Percentiles rank a stretch among this genome's conserved stretches.
Evolutionary conservation across 2,888 invertebrate species (phyloP).

Genomic region (Diarsia mendica): DNA sequence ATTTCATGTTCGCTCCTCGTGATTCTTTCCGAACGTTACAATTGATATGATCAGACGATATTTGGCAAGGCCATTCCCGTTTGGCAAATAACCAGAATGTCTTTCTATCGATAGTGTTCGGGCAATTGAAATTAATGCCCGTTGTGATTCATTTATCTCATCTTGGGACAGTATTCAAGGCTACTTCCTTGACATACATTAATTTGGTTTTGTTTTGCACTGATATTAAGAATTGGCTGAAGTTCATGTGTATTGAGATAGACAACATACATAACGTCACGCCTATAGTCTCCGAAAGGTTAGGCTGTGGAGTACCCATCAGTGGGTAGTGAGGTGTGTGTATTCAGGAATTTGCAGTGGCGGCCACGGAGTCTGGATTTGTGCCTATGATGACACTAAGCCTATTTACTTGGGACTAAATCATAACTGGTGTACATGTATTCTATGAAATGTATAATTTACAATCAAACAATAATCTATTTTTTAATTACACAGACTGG

Average conservation of each 20-base stretch:
- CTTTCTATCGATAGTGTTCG: slow-evolving; percentile 54
- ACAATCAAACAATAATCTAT: background rate
- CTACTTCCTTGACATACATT: slow-evolving; percentile 18
- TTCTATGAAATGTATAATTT: background rate
- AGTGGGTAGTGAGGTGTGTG: too few species aligned
- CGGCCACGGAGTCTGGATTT: too few species aligned
- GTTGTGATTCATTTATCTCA: slow-evolving; percentile 45
- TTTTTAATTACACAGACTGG: background rate
- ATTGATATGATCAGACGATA: slow-evolving; percentile 49
- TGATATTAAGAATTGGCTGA: background rate
- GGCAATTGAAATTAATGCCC: slow-evolving; percentile 55
- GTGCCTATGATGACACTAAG: too few species aligned
- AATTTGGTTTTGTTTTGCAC: slow-evolving; percentile 19
- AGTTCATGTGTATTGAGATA: too few species aligned
- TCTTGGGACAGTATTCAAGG: slow-evolving; percentile 19
- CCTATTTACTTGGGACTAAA: too few species aligned
- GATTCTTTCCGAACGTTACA: slow-evolving; percentile 30
- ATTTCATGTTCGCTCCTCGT: slow-evolving; percentile 4
- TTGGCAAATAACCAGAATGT: slow-evolving; percentile 65
- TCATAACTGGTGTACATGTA: too few species aligned
- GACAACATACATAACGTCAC: too few species aligned
- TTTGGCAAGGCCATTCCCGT: slow-evolving; percentile 55
- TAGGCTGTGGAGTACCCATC: too few species aligned
- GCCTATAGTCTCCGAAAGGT: too few species aligned
- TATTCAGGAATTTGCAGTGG: too few species aligned